A percentile compares a stretch with the other conserved stretches of the same genome.
Evolutionary conservation across 1,140 invertebrate species (phyloP).

Genomic region (Calliopsis andreniformis): DNA sequence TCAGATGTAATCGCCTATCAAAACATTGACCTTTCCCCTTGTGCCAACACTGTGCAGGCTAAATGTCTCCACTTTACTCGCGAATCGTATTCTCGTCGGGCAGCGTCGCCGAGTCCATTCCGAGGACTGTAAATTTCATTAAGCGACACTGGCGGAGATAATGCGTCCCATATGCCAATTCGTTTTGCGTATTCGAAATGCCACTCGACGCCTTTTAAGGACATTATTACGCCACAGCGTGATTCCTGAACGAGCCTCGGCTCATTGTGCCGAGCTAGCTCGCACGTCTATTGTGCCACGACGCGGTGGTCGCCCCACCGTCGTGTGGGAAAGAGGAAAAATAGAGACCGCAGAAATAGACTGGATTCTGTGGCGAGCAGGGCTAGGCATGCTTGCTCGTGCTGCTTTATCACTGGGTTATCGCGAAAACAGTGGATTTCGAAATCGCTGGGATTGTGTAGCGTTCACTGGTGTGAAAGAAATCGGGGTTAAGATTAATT

Average conservation of each 20-base stretch:
- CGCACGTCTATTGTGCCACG: conserved; percentile 16
- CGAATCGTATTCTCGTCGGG: too few relatives aligned
- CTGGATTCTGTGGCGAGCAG: background rate
- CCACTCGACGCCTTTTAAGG: conserved; percentile 9
- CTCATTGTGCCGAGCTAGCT: conserved; percentile 3
- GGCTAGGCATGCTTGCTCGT: background rate
- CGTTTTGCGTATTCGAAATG: conserved; percentile 26
- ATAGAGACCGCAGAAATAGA: conserved; percentile 13
- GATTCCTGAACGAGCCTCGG: background rate
- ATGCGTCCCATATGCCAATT: conserved; percentile 1
- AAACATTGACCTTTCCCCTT: too few relatives aligned
- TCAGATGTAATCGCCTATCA: too few relatives aligned
- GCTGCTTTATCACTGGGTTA: background rate
- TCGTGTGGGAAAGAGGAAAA: conserved; percentile 33
- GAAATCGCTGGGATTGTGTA: background rate
- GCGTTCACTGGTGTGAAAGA: too few relatives aligned
- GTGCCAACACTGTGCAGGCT: too few relatives aligned
- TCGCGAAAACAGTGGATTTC: conserved; percentile 12
- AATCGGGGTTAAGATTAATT: too few relatives aligned
- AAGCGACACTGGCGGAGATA: conserved; percentile 9
- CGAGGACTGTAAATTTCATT: conserved; percentile 10
- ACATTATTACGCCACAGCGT: conserved; percentile 7
- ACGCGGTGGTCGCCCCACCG: background rate
- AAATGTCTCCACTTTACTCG: too few relatives aligned
- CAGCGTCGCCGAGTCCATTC: background rate